These are phyloP conservation scores for Congeria kusceri DNA, from an alignment of 2,888 invertebrate genomes.

Conservation along the genomic window DNA sequence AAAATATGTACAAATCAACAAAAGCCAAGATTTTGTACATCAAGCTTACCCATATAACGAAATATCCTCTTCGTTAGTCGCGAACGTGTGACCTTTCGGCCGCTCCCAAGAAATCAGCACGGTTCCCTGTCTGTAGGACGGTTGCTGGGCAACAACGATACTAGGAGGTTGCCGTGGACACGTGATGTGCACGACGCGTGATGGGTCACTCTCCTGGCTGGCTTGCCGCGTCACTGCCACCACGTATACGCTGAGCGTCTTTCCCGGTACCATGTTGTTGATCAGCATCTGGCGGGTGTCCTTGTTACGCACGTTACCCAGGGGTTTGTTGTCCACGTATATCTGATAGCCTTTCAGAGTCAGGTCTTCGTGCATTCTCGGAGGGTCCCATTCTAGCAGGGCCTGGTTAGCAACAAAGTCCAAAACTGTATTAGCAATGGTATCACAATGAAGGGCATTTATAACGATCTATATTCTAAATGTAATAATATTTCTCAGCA, in stretches of 20 bases:
- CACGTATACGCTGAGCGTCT: conserved; percentile 80
- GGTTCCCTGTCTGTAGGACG: conserved; percentile 82
- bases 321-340: conserved; percentile 81
- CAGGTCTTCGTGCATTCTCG: conserved; percentile 75
- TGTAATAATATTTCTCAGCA: no score
- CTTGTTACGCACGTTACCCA: conserved; percentile 77
- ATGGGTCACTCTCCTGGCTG: conserved; percentile 81
- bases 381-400: conserved; percentile 81
- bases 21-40: neutral
- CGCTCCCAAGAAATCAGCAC: conserved; percentile 84
- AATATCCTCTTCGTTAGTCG: conserved; percentile 80
- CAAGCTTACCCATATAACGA: conserved; percentile 79
- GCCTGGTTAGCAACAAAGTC: conserved; percentile 67
- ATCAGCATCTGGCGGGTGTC: conserved; percentile 81
- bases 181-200: conserved; percentile 77
- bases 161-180: conserved; percentile 82
- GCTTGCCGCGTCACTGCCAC: conserved; percentile 80
- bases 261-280: conserved; percentile 84
- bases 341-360: conserved; percentile 83
- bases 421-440: no score
- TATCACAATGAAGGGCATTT: no score
- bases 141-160: conserved; percentile 81
- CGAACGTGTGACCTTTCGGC: conserved; percentile 71
- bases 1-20: no score
- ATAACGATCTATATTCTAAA: no score